Evolutionary conservation across 2,113 vertebrate genomes (phyloP).

Genomic region (Camelus bactrianus): DNA sequence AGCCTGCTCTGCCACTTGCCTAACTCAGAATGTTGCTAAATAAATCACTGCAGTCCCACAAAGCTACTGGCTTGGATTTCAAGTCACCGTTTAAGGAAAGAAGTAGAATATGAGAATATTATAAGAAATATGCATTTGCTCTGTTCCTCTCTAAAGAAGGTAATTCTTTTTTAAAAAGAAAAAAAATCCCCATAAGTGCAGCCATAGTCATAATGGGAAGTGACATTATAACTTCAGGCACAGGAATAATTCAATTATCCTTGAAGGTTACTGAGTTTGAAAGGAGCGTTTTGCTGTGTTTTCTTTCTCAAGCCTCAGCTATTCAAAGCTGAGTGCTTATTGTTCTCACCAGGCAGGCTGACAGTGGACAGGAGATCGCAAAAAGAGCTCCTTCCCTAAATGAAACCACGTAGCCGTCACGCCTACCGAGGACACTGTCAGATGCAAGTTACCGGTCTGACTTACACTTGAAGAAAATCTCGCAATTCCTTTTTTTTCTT

Average conservation of each 20-base stretch:
- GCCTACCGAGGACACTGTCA: neutral
- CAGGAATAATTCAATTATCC: conserved; percentile 57
- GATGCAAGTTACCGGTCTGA: neutral
- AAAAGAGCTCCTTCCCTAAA: neutral
- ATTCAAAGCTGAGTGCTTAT: neutral
- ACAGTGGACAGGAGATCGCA: neutral
- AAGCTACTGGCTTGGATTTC: conserved; percentile 11
- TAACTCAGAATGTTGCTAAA: neutral
- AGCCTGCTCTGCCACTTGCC: neutral
- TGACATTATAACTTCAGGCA: conserved; percentile 35
- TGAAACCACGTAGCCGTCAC: neutral
- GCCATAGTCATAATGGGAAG: conserved; percentile 20
- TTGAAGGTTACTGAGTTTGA: neutral
- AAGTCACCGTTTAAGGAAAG: conserved; percentile 4
- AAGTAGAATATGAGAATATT: neutral
- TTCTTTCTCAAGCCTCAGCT: neutral
- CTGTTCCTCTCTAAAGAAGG: conserved; percentile 27
- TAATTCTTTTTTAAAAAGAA: neutral
- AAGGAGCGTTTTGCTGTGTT: neutral
- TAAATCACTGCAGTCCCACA: neutral
- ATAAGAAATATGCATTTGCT: conserved; percentile 38
- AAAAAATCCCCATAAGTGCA: neutral
- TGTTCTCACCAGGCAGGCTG: neutral
- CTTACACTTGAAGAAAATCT: neutral
- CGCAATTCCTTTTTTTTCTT: neutral